Evolutionary conservation across 2,113 vertebrate species (phyloP), one percentile per base, ranked within the genome.

Genomic region (Limnothrissa miodon): DNA sequence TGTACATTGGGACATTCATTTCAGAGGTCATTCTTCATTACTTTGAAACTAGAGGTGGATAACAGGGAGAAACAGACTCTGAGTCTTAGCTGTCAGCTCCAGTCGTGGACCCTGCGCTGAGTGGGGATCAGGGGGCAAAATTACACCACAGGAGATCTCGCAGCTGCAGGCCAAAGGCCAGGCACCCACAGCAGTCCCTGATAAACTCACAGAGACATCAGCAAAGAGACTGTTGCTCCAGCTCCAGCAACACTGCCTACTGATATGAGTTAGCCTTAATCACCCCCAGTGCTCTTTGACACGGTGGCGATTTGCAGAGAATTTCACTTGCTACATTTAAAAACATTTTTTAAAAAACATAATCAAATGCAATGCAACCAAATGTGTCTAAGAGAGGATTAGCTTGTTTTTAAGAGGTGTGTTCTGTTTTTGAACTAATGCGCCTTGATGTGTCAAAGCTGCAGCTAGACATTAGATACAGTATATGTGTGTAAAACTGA

Each of bases 91-190:
- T 74, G 66, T 74, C 66, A 74, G 66, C 13, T 36, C 15, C 66
- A 74, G 66, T 74, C 0, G 11, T 33, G 66, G 66, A 13, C 29
- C 66, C 66, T 36, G 2, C 66, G 11, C 5, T 33, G 66, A 74
- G 66, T 74, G 15, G 66, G 29, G 29, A 74, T 74, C 66, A 74
- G 25, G 66, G 66, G 66, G 66, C 66, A 36, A 74, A 36, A 74
- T 13, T 15, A 74, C 66, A 74, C 66, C 66, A 74, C 66, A 74
- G 29, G 66, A 15, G 29, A 36, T 15, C 66, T 39, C 66, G 15
- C 29, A 36, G 66, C 66, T 74, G 19, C 11, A 74, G 15, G 66
- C 29, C 66, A 74, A 36, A 74, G 66, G 66, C 66, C 66, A 74
- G 13, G 66, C 66, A 36, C 15, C 33, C 25, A 25, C 59, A n/a